Conservation (phyloP, 1,140 invertebrate genomes). For the Neotoxoptera formosana region DNA sequence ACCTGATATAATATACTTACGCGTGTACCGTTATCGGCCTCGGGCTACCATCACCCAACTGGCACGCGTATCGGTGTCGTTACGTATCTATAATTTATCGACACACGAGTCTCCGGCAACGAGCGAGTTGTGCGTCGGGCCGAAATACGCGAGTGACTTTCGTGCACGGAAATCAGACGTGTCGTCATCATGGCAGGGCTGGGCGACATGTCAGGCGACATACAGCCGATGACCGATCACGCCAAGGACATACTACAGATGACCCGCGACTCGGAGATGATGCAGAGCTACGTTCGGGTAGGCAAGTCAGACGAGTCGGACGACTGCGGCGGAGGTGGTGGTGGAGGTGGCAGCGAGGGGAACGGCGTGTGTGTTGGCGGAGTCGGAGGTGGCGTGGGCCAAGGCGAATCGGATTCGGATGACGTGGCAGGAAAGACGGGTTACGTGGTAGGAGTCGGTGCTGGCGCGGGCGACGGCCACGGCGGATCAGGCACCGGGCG, state of each 20-base stretch:
- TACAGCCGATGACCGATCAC: constrained; percentile 60
- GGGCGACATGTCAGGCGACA: constrained; percentile 55
- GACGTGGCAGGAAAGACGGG: constrained; percentile 25
- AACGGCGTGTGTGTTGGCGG: constrained; percentile 43
- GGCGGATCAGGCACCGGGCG: neutral
- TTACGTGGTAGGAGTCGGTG: constrained; percentile 42
- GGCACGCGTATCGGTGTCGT: constrained; percentile 62
- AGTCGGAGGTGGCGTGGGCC: constrained; percentile 58
- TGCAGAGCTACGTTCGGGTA: constrained; percentile 61
- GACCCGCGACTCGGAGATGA: constrained; percentile 61
- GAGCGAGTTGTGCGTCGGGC: neutral
- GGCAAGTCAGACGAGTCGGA: constrained; percentile 56
- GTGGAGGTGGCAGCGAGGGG: neutral
- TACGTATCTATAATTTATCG: constrained; percentile 49
- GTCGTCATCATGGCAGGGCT: constrained; percentile 38
- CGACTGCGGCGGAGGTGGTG: constrained; percentile 11
- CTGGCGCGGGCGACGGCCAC: neutral
- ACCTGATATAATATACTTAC: neutral
- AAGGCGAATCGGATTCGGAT: constrained; percentile 32
- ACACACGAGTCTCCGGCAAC: neutral
- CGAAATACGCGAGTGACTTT: neutral
- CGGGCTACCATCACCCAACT: constrained; percentile 58
- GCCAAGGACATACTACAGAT: constrained; percentile 60
- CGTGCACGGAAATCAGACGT: neutral
- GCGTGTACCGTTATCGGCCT: neutral